phyloP scores from a whole-genome alignment of 2,113 vertebrate species.

The Himantopus leucocephalus region DNA sequence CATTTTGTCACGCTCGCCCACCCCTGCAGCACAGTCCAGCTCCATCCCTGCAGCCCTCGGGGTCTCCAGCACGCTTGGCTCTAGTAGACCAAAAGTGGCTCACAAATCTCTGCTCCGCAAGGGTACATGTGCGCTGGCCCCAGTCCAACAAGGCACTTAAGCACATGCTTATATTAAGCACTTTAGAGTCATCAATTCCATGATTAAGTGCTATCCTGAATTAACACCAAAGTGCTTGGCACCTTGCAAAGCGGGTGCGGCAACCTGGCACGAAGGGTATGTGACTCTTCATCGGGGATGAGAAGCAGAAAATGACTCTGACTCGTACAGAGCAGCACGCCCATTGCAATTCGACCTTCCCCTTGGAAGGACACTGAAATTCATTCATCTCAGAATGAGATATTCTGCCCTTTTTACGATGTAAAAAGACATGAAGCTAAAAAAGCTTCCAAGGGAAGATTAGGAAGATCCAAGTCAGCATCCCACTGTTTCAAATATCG shows the following conservation, averaged over 20 bases:
- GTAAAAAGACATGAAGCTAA: background rate
- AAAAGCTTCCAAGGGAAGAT: background rate
- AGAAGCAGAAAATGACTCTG: background rate
- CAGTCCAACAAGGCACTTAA: conserved; percentile 30
- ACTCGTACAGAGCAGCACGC: background rate
- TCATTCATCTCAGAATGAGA: background rate
- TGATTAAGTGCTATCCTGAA: conserved; percentile 41
- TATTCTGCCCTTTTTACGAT: background rate
- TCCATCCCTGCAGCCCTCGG: background rate
- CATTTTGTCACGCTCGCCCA: background rate
- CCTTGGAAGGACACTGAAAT: background rate
- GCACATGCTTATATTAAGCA: background rate
- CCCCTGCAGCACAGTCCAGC: background rate
- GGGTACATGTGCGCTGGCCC: background rate
- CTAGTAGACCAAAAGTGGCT: background rate
- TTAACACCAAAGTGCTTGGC: background rate
- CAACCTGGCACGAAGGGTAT: background rate
- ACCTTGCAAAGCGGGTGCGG: background rate
- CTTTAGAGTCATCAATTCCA: background rate
- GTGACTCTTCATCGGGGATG: background rate
- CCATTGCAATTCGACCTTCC: background rate
- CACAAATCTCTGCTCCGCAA: background rate
- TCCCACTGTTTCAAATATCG: background rate
- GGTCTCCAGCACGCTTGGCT: background rate
- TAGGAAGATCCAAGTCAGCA: background rate